Base-by-base conservation (phyloP, 2,113 vertebrate species). In the Seriola rivoliana region DNA sequence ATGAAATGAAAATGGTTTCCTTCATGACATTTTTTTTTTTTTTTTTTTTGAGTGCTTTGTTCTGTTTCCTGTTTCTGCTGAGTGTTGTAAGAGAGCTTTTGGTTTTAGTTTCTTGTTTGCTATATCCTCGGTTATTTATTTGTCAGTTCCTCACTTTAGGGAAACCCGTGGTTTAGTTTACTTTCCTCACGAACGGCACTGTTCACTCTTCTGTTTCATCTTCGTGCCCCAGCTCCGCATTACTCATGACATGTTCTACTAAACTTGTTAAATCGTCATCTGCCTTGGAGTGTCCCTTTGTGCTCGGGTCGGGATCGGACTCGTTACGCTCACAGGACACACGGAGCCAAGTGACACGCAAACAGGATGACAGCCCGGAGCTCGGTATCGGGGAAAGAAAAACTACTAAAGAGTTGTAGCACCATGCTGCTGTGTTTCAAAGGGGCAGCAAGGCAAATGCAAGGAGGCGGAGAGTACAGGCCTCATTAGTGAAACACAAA, bases 401-500 rank as follows among this genome's bases (percentile, higher is more conserved):
- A 80, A 76, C 68, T 60, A 71, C 76, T 42, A 55, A 72, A 84
- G 85, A 65, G 72, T 60, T 69, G 75, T 50, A 80, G 88, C 83
- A 29, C 80, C 80, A 52, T 32, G 86, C 78, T 81, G 66, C 68
- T 71, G 78, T 23, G 81, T 91, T 91, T 93, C 85, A 93, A 89
- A 92, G 91, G 29, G 88, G 90, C 91, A 92, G 80, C 67, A 13
- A 73, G 86, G 92, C 84, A 78, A 90, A 85, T 72, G 85, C 79
- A 79, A 78, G 82, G 81, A 82, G 89, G 86, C 65, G 88, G 84
- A 80, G 87, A 88, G 85, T 48, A 78, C 84, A 75, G 88, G 86
- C 83, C 92, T 94, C 90, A 92, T 93, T 94, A 94, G 90, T 2
- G 82, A 86, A 93, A 93, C 91, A 94, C 92, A 91, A 90, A 93